A percentile compares a stretch with the other conserved stretches of the same genome.
Evolutionary conservation across 2,113 vertebrate genomes (phyloP).

Genomic region (Mustela nigripes): DNA sequence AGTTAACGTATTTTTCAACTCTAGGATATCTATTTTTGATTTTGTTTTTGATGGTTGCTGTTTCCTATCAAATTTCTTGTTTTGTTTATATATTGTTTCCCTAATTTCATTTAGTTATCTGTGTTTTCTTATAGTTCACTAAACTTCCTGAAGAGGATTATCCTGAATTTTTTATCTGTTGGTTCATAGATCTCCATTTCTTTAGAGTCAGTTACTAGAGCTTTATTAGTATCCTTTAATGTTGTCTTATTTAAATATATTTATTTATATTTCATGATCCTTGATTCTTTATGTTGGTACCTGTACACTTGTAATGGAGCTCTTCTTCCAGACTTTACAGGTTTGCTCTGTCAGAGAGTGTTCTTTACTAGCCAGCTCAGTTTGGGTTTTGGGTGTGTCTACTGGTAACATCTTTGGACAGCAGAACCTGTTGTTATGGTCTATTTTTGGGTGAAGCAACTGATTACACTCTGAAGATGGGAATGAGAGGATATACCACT

Average conservation of each 20-base stretch:
- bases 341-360: neutral
- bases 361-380: neutral
- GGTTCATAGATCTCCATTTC: neutral
- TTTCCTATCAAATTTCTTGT: neutral
- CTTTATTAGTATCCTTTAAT: neutral
- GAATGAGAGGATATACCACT: neutral
- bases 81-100: neutral
- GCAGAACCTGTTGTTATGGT: neutral
- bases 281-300: neutral
- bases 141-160: neutral
- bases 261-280: neutral
- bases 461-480: neutral
- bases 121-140: neutral
- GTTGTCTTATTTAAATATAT: neutral
- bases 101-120: neutral
- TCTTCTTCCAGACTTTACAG: neutral
- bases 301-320: neutral
- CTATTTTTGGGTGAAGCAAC: neutral
- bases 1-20: neutral
- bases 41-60: neutral
- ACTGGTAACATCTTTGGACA: neutral
- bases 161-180: neutral
- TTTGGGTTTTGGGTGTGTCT: neutral
- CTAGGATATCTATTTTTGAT: neutral
- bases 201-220: neutral